Conservation (phyloP, 2,888 invertebrate species). For the Nemapogon koenigi region DNA sequence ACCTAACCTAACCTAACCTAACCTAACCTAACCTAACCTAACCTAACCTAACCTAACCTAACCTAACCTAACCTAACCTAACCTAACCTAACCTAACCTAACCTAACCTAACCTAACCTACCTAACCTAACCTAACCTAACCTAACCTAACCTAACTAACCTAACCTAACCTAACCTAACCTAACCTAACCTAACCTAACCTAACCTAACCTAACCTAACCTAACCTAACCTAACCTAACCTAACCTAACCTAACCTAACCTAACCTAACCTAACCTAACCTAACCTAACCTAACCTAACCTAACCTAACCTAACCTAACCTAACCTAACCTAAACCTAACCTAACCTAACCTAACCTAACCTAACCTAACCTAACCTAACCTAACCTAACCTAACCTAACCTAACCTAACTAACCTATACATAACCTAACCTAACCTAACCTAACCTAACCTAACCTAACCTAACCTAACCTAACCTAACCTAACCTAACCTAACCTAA, state of each 20-base stretch:
- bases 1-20: too few species aligned
- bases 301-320: constrained; percentile 5
- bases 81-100: too few species aligned
- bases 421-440: constrained; percentile 1
- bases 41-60: too few species aligned
- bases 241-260: neutral
- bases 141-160: neutral
- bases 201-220: neutral
- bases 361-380: constrained; percentile 5
- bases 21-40: too few species aligned
- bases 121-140: too few species aligned
- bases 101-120: too few species aligned
- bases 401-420: neutral
- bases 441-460: neutral
- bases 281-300: constrained; percentile 1
- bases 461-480: constrained; percentile 3
- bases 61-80: too few species aligned
- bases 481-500: constrained; percentile 4
- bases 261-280: neutral
- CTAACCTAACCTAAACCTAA: constrained; percentile 5
- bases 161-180: neutral
- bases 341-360: constrained; percentile 5
- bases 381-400: constrained; percentile 5
- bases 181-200: neutral
- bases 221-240: neutral